These are phyloP conservation scores for Saxicola maurus DNA, from an alignment of 2,797 vertebrate species.

Conservation along the genomic window DNA sequence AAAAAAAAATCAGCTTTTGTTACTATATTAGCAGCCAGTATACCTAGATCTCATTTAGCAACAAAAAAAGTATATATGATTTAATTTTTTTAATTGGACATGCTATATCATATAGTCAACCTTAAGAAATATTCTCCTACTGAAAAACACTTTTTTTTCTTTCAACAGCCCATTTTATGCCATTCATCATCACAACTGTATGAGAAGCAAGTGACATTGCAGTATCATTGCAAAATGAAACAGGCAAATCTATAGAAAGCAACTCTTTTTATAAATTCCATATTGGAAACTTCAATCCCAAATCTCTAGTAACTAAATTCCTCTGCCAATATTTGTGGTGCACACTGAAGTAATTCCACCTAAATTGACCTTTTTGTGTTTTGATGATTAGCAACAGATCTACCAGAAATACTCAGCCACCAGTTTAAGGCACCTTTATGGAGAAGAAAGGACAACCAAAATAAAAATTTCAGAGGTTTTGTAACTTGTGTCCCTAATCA, in stretches of 20 bases:
- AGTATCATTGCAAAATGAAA: background rate
- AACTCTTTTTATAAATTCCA: background rate
- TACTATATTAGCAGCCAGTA: background rate
- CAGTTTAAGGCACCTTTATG: background rate
- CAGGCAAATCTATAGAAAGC: background rate
- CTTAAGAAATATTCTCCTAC: background rate
- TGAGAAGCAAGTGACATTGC: background rate
- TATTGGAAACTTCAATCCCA: background rate
- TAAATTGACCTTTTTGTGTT: background rate
- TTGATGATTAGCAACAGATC: background rate
- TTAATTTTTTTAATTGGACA: background rate
- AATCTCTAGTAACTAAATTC: background rate
- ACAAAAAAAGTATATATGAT: accelerated
- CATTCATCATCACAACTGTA: background rate
- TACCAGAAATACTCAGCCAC: background rate
- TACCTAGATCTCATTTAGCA: background rate
- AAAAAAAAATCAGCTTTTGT: background rate
- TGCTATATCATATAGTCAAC: background rate
- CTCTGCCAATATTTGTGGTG: background rate
- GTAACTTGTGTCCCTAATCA: background rate
- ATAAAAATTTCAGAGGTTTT: background rate
- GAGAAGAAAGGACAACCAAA: background rate
- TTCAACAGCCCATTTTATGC: background rate
- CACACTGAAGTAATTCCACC: background rate
- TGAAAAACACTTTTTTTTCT: background rate